Conservation (phyloP, 2,888 invertebrate genomes). For the Mantis religiosa region DNA sequence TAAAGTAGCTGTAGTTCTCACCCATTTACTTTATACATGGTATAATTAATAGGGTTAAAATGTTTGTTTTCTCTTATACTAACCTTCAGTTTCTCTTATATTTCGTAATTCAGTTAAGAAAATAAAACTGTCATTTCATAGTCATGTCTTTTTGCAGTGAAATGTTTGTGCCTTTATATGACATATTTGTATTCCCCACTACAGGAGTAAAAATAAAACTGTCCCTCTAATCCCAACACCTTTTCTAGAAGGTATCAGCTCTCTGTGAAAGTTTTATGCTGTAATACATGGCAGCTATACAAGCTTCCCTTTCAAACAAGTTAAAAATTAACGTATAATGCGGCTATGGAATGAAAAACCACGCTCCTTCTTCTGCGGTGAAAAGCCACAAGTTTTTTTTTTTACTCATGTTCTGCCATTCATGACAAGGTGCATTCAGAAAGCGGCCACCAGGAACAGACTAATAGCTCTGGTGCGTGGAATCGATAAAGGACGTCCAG, state of each 20-base stretch:
- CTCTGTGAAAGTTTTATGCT: too few relatives aligned
- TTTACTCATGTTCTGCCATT: not conserved
- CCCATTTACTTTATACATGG: too few relatives aligned
- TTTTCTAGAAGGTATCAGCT: not conserved
- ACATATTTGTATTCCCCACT: not conserved
- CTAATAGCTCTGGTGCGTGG: not conserved
- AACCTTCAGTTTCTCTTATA: too few relatives aligned
- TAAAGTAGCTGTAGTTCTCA: too few relatives aligned
- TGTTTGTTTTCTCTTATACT: too few relatives aligned
- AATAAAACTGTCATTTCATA: too few relatives aligned
- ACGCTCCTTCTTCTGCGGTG: not conserved
- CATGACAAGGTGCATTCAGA: not conserved
- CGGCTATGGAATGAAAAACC: not conserved
- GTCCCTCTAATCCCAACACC: not conserved
- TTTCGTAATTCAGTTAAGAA: too few relatives aligned
- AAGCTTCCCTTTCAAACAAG: not conserved
- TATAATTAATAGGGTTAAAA: too few relatives aligned
- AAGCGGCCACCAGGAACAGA: not conserved
- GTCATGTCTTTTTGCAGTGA: too few relatives aligned
- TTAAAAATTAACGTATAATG: not conserved
- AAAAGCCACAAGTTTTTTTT: not conserved
- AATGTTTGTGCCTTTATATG: too few relatives aligned
- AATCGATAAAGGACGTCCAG: not conserved
- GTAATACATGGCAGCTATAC: not conserved
- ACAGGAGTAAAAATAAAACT: not conserved